phyloP scores from a whole-genome alignment of 2,113 vertebrate genomes.

The Ploceus nigricollis region DNA sequence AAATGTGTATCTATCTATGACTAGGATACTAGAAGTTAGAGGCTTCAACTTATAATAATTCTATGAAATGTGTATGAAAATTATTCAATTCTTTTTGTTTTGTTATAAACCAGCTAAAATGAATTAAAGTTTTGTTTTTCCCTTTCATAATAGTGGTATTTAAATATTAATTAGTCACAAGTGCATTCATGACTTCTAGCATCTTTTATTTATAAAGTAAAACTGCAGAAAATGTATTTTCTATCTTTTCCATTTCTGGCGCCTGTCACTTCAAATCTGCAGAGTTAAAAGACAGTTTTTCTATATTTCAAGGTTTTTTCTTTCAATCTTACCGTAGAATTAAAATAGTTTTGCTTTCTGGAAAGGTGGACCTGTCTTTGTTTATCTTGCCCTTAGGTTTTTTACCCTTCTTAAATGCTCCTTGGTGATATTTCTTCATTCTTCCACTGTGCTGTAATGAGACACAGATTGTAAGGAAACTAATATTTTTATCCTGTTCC shows the following conservation, averaged over 20 bases:
- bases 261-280: not conserved
- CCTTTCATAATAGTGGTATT: not conserved
- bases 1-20: not conserved
- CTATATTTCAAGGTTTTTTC: not conserved
- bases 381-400: not conserved
- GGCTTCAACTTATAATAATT: not conserved
- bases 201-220: conserved; percentile 14
- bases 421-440: not conserved
- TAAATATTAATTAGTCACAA: conserved; percentile 3
- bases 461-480: not conserved
- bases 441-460: not conserved
- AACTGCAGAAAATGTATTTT: not conserved
- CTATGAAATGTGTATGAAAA: not conserved
- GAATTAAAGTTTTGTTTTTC: not conserved
- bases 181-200: not conserved
- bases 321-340: not conserved
- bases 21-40: not conserved
- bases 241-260: not conserved
- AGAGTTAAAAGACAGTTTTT: not conserved
- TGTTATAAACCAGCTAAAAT: not conserved
- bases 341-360: not conserved
- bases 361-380: not conserved
- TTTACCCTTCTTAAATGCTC: not conserved
- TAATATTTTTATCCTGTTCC: not conserved
- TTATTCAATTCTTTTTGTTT: not conserved